A percentile compares a stretch with the other conserved stretches of the same genome.
Evolutionary conservation across 2,113 vertebrate genomes (phyloP).

Genomic region (Neolamprologus toae): DNA sequence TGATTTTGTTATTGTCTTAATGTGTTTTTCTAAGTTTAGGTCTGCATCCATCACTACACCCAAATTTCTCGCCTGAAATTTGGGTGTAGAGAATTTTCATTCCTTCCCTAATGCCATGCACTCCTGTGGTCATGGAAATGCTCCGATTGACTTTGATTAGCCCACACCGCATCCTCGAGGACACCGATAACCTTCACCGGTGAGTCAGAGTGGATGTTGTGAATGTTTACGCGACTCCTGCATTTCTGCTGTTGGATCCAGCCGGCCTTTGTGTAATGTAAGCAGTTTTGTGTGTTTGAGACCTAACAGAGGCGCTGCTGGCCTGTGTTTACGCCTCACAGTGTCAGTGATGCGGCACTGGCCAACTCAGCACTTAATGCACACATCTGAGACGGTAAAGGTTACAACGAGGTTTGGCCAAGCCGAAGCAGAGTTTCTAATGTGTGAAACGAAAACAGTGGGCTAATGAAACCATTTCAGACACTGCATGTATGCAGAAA

Average conservation of each 20-base stretch:
- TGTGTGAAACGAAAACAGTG: not conserved
- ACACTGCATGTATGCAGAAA: not conserved
- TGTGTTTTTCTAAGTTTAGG: too few relatives aligned
- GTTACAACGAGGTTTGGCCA: not conserved
- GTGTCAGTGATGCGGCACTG: not conserved
- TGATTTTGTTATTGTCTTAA: too few relatives aligned
- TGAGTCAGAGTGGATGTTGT: not conserved
- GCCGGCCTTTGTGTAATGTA: not conserved
- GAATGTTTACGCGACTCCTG: not conserved
- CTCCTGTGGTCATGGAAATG: not conserved
- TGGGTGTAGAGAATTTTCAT: not conserved
- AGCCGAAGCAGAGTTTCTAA: not conserved
- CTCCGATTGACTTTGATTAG: not conserved
- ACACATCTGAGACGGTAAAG: not conserved
- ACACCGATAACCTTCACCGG: not conserved
- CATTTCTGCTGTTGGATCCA: not conserved
- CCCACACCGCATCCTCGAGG: not conserved
- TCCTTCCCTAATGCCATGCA: rapidly evolving
- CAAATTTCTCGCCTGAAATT: rapidly evolving
- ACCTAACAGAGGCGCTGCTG: not conserved
- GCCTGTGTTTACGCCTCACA: not conserved
- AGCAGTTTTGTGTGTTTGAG: not conserved
- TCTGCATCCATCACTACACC: too few relatives aligned
- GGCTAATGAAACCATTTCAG: not conserved
- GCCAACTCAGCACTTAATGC: not conserved